These are phyloP conservation scores for Seriola rivoliana DNA, from an alignment of 2,113 vertebrate species.

Conservation along the genomic window DNA sequence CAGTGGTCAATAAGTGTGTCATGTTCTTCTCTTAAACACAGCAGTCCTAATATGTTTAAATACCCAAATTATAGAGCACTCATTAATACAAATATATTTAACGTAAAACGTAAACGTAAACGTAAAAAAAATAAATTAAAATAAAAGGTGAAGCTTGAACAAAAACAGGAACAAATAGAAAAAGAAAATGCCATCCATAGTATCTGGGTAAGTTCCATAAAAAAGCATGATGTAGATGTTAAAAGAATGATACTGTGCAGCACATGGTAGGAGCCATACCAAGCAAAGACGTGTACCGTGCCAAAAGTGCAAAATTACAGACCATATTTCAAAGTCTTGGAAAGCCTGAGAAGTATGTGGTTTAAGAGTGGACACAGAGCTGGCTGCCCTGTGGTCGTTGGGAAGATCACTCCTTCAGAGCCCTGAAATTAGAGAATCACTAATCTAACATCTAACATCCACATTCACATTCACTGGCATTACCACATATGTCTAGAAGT, in stretches of 20 bases:
- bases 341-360: not conserved
- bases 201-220: not conserved
- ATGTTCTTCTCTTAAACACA: not conserved
- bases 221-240: not conserved
- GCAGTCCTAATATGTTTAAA: not conserved
- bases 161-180: not conserved
- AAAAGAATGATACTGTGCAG: constrained; percentile 1
- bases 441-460: not conserved
- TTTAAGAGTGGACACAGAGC: constrained; percentile 11
- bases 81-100: not conserved
- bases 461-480: not conserved
- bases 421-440: not conserved
- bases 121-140: too few relatives aligned
- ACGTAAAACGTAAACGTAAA: too few relatives aligned
- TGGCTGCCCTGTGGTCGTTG: not conserved
- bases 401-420: not conserved
- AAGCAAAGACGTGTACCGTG: not conserved
- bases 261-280: not conserved
- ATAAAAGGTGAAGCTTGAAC: too few relatives aligned
- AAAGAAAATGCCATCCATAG: not conserved
- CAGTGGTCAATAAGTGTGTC: not conserved
- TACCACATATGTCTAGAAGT: not conserved
- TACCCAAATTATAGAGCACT: not conserved
- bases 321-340: constrained; percentile 3
- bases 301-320: constrained; percentile 33